These are phyloP conservation scores for Syndactyla subalaris DNA, from an alignment of 2,797 vertebrate genomes.

Conservation along the genomic window DNA sequence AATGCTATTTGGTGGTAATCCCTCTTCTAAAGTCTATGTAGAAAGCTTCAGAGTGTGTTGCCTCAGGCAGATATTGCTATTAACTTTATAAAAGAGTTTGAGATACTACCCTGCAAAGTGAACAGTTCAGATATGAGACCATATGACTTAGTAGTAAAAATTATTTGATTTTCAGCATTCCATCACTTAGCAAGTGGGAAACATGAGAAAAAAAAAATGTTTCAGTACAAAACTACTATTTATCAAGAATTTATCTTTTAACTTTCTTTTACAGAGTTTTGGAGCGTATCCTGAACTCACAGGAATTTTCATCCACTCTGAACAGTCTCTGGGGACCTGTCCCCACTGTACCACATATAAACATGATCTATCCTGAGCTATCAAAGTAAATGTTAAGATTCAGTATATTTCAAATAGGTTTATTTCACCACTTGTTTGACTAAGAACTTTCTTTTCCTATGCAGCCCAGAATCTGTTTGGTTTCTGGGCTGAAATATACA, in stretches of 20 bases:
- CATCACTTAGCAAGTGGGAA: background rate
- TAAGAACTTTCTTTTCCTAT: background rate
- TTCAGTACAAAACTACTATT: conserved; percentile 30
- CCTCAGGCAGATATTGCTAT: background rate
- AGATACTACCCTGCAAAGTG: background rate
- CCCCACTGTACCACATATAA: background rate
- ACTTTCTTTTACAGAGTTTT: background rate
- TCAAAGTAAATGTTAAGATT: background rate
- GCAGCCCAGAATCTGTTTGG: background rate
- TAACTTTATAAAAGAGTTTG: background rate
- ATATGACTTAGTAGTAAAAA: background rate
- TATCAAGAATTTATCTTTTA: conserved; percentile 37
- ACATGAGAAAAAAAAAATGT: background rate
- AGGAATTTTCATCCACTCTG: background rate
- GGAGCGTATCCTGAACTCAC: conserved; percentile 15
- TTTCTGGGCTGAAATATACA: background rate
- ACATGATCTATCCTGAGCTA: background rate
- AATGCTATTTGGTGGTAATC: background rate
- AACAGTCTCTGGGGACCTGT: background rate
- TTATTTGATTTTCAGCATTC: background rate
- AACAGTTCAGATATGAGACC: background rate
- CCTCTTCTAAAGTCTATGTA: background rate
- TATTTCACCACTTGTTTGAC: background rate
- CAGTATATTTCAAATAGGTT: background rate
- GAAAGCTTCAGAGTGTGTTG: background rate